A percentile compares a stretch with the other conserved stretches of the same genome.
These are phyloP conservation scores for Esox lucius DNA, from an alignment of 2,797 vertebrate species.

Conservation along the genomic window DNA sequence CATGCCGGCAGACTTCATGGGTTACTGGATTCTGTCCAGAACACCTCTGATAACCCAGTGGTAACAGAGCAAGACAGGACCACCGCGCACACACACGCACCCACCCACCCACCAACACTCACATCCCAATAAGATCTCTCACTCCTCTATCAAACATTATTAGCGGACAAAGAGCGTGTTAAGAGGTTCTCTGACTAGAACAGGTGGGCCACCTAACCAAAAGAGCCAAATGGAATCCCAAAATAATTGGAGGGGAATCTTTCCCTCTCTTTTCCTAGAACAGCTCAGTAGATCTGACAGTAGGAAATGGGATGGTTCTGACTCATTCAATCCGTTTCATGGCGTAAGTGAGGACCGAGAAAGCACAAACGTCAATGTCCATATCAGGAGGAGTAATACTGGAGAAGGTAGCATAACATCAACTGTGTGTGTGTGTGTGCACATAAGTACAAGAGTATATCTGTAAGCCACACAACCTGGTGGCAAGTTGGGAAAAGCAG, in stretches of 20 bases:
- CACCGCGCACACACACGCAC: constrained; percentile 18
- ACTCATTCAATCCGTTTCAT: constrained; percentile 75
- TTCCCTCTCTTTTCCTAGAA: constrained; percentile 64
- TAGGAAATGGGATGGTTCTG: constrained; percentile 54
- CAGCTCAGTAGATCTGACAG: constrained; percentile 53
- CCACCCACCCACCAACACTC: too few species aligned
- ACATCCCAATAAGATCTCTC: too few species aligned
- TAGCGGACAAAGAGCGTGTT: constrained; percentile 47
- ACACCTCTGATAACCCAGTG: constrained; percentile 62
- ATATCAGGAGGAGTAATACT: constrained; percentile 37
- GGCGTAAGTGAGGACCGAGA: constrained; percentile 50
- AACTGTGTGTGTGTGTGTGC: constrained; percentile 1
- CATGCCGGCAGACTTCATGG: neutral
- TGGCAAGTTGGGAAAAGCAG: neutral
- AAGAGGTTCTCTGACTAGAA: constrained; percentile 31
- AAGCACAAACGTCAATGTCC: constrained; percentile 45
- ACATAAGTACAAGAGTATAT: neutral
- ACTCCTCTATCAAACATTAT: constrained; percentile 57
- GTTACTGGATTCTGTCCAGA: constrained; percentile 34
- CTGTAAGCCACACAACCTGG: neutral
- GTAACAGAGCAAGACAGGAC: constrained; percentile 57
- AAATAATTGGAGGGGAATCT: constrained; percentile 66
- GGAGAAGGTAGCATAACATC: constrained; percentile 23
- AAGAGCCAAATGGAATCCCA: constrained; percentile 61
- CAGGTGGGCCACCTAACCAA: constrained; percentile 46